phyloP scores from a whole-genome alignment of 2,113 vertebrate species.

The Ochotona curzoniae region DNA sequence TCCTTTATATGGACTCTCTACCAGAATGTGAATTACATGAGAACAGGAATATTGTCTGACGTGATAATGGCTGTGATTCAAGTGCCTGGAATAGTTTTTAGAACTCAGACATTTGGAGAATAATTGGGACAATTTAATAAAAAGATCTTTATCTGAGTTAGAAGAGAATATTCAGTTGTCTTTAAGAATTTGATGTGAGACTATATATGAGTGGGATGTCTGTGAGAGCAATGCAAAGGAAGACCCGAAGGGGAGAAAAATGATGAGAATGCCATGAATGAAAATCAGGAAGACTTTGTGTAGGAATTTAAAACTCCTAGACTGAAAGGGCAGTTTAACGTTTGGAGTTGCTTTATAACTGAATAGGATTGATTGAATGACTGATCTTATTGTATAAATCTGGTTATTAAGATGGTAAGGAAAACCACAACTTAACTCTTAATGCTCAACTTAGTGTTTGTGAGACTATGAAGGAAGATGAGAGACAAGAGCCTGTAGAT shows the following conservation, averaged over 20 bases:
- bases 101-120: background rate
- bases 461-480: constrained; percentile 53
- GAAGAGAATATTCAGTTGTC: background rate
- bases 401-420: background rate
- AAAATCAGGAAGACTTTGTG: background rate
- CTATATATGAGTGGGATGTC: background rate
- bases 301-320: constrained; percentile 29
- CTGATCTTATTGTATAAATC: constrained; percentile 26
- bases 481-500: constrained; percentile 39
- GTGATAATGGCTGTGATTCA: background rate
- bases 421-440: constrained; percentile 35
- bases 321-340: constrained; percentile 33
- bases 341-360: constrained; percentile 36
- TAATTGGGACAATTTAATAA: background rate
- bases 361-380: background rate
- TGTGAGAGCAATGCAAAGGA: background rate
- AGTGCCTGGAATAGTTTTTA: background rate
- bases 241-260: background rate
- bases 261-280: background rate
- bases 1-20: background rate
- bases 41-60: background rate
- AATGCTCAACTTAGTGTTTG: constrained; percentile 50
- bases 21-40: background rate
- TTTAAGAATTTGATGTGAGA: background rate
- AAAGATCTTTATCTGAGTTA: constrained; percentile 25